Evolutionary conservation across 2,113 vertebrate species (phyloP).

Genomic region (Uria lomvia): DNA sequence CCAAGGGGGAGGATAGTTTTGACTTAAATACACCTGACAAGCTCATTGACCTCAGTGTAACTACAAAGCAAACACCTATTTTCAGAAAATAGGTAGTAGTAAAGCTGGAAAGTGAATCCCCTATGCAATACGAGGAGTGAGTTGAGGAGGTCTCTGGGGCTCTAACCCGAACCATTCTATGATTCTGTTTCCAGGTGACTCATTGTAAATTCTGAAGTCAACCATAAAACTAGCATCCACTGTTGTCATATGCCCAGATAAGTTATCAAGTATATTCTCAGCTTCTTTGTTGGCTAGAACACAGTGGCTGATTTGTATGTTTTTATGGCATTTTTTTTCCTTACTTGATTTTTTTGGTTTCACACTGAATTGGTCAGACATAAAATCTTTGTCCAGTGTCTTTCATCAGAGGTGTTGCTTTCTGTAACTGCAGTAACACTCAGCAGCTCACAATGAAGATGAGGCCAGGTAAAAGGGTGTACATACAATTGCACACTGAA

Average conservation of each 20-base stretch:
- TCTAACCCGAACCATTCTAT: no score
- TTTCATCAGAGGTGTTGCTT: neutral
- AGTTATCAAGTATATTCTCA: neutral
- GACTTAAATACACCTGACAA: neutral
- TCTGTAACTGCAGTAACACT: neutral
- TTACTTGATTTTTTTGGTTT: neutral
- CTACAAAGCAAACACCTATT: neutral
- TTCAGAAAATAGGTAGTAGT: neutral
- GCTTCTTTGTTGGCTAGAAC: neutral
- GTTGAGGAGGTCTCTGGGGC: neutral
- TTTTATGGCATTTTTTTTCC: neutral
- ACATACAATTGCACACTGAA: neutral
- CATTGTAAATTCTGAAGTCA: neutral
- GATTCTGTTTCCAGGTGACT: neutral
- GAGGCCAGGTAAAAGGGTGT: neutral
- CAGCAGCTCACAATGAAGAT: neutral
- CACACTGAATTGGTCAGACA: neutral
- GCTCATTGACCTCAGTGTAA: neutral
- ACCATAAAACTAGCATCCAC: neutral
- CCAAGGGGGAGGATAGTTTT: neutral
- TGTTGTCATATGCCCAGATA: neutral
- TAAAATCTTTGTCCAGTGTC: neutral
- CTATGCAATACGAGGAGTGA: neutral
- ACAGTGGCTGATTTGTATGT: neutral
- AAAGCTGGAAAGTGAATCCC: neutral